These are phyloP conservation scores for Meandrina meandrites DNA, from an alignment of 92 coral and sea anemone species.

Conservation along the genomic window DNA sequence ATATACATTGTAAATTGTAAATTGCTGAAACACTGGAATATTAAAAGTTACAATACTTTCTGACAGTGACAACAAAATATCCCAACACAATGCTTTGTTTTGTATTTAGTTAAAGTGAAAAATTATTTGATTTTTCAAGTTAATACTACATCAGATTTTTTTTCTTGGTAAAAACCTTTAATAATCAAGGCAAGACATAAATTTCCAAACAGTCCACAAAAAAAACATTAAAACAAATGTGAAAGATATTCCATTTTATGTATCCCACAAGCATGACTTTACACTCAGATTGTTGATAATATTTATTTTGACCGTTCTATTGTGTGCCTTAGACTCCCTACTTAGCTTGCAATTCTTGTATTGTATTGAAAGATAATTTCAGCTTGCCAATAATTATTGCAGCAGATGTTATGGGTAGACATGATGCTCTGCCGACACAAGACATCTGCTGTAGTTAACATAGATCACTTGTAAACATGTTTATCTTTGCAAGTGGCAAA, in stretches of 20 bases:
- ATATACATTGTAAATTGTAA: too few relatives aligned
- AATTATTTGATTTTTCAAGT: neutral
- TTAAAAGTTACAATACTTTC: neutral
- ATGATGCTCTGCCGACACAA: neutral
- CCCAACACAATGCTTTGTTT: neutral
- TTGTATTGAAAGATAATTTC: neutral
- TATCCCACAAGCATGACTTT: neutral
- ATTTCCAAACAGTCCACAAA: too few relatives aligned
- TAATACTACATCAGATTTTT: too few relatives aligned
- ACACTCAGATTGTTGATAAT: neutral
- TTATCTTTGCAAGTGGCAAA: neutral
- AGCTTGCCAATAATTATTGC: neutral
- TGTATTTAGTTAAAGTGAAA: neutral
- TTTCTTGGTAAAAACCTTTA: neutral
- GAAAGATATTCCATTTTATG: neutral
- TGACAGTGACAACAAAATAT: neutral
- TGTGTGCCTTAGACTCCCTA: neutral
- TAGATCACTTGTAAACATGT: slow-evolving; percentile 2
- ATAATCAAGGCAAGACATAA: neutral
- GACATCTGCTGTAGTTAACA: neutral
- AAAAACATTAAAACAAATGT: too few relatives aligned
- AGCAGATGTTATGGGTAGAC: neutral
- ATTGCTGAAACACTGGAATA: neutral
- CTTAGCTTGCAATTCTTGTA: neutral
- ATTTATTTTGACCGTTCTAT: neutral